Base-by-base conservation (phyloP, 2,888 invertebrate species). In the Drosophila tripunctata region DNA sequence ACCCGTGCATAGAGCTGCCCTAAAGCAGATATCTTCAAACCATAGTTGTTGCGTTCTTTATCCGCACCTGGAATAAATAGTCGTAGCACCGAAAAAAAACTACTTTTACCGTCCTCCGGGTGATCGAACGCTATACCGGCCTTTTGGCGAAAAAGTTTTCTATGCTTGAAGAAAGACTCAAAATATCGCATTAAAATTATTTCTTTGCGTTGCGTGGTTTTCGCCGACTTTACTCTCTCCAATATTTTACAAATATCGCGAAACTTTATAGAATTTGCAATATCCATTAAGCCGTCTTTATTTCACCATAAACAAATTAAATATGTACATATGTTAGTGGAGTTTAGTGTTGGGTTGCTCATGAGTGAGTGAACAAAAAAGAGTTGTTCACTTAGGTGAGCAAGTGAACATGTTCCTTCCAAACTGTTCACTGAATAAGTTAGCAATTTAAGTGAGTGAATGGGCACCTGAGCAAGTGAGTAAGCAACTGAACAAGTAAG, bases 11-110 rank as follows among this genome's bases (percentile, higher is more conserved):
- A 94, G 2, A 90, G 82, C 14, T 93, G 93, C 0, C 95, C 95
- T 61, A 98, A 92, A 71, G 94, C 94, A 30, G 93, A 92, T 91
- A 96, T 95, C 91, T 97, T 96, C 65, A 98, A 92, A 15, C 97
- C 96, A 91, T 97, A 97, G 0, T 96, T 93, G 33, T 94, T 94
- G 73, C 98, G 93, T 73, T 96, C 95, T 71, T 95, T 94, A 86
- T 98, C 98, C 27, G 94, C 91, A 62, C 94, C 93, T 0, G 98
- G 97, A 22, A 98, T 86, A 7, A 98, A 90, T 27, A 98, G 92
- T 69, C 98, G 93, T 76, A 98, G 89, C 36, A 96, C 93, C 5
- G 96, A 94, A 90, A 94, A 97, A 63, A 95, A 93, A 62, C 93
- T 94, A 33, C 91, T 91, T 67, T 93, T 92, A 0, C 88, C 86